Base-by-base conservation (phyloP, 2,113 vertebrate genomes). In the Choloepus hoffmanni region DNA sequence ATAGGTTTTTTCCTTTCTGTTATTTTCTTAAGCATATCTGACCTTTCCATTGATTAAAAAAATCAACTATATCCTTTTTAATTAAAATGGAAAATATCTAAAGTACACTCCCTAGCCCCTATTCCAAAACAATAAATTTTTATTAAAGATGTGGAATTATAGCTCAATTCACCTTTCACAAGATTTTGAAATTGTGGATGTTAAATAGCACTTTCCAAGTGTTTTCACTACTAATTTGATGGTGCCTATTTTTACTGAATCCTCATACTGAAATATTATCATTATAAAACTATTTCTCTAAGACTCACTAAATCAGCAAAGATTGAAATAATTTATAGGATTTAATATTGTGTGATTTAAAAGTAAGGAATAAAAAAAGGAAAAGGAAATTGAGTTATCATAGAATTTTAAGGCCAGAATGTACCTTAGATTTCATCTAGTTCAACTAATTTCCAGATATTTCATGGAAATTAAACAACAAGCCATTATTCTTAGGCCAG, bases 81-180 rank as follows among this genome's bases (percentile, higher is more conserved):
- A 95, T 88, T 50, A 95, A 28, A 95, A 6, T 48, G 68, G 68
- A 95, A 96, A 83, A 73, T 62, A 73, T 36, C 30, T 45, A 72
- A 88, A 85, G 68, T 24, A 93, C 12, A 50, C 36, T 33, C 40
- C 19, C 33, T 53, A 53, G 36, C 8, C 14, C 23, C 14, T 45
- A 45, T 7, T 45, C 11, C 15, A 19, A 40, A 93, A 84, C 79
- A 76, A 73, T 63, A 43, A 76, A 68, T 26, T 43, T 82, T 21
- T 48, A 81, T 55, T 68, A 87, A 92, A 95, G 30, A 76, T 67
- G 67, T 40, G 6, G 40, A 95, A 97, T 88, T 76, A 74, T 0
- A 92, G 24, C 21, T 76, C 36, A 85, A 40, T 33, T 88, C 33
- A 85, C 18, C 26, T 90, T 95, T 58, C 43, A 91, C 58, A 16